Conservation (phyloP, 2,888 invertebrate genomes). For the Nysson spinosus region DNA sequence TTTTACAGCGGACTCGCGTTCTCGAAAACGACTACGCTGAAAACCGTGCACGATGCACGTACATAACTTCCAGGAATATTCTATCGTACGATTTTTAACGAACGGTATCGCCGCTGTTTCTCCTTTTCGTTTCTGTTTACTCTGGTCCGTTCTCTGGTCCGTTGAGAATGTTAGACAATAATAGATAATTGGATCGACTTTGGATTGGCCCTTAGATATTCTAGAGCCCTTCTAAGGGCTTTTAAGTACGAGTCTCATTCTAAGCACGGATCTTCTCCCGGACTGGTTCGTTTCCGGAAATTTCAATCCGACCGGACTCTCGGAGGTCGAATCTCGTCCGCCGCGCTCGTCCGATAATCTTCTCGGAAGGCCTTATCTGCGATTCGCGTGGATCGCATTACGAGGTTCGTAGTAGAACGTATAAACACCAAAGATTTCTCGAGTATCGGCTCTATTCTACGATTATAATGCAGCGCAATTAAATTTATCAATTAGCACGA, state of each 20-base stretch:
- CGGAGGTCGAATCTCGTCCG: too few relatives aligned
- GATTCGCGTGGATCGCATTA: conserved; percentile 32
- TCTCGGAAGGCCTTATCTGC: conserved; percentile 36
- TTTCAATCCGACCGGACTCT: too few relatives aligned
- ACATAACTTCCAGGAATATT: conserved; percentile 6
- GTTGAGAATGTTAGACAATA: too few relatives aligned
- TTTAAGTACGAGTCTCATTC: too few relatives aligned
- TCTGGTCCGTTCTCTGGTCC: too few relatives aligned
- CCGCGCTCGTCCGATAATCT: conserved; percentile 26
- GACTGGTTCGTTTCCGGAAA: too few relatives aligned
- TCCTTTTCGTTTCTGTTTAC: neutral
- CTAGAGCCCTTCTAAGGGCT: too few relatives aligned
- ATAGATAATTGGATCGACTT: too few relatives aligned
- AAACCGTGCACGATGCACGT: neutral
- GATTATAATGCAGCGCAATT: conserved; percentile 41
- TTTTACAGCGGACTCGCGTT: conserved; percentile 4
- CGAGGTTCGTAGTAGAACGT: conserved; percentile 12
- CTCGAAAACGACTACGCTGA: neutral
- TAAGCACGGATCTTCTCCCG: too few relatives aligned
- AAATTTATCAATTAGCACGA: conserved; percentile 44
- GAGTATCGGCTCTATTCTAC: conserved; percentile 14
- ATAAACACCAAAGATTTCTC: conserved; percentile 8
- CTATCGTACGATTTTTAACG: conserved; percentile 12
- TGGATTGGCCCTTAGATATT: too few relatives aligned
- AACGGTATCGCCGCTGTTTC: conserved; percentile 2